Percentiles rank a stretch among this genome's conserved stretches.
These are phyloP conservation scores for Istiophorus platypterus DNA, from an alignment of 2,113 vertebrate genomes.

Conservation along the genomic window DNA sequence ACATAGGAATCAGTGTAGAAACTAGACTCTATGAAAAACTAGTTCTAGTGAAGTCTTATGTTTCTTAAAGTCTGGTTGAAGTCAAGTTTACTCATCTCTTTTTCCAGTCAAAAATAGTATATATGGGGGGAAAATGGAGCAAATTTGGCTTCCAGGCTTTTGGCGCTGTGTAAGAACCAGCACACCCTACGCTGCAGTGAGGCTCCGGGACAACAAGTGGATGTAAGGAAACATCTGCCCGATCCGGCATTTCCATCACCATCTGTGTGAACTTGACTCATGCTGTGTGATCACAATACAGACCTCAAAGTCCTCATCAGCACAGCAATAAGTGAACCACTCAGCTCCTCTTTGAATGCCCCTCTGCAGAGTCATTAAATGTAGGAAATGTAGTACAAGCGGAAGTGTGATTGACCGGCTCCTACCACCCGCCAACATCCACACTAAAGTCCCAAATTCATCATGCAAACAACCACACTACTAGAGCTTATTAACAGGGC, in stretches of 20 bases:
- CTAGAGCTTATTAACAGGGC: constrained; percentile 73
- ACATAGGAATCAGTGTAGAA: too few species aligned
- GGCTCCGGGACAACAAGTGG: too few species aligned
- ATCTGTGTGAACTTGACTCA: background rate
- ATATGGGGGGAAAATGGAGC: background rate
- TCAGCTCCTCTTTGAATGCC: background rate
- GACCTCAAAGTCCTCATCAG: background rate
- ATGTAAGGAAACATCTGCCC: too few species aligned
- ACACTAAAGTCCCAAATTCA: constrained; percentile 38
- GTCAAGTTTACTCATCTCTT: too few species aligned
- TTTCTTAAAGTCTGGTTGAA: too few species aligned
- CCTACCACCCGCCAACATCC: constrained; percentile 45
- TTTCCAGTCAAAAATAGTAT: too few species aligned
- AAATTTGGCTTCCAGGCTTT: too few species aligned
- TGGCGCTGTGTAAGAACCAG: background rate
- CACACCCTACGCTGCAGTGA: background rate
- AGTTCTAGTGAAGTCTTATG: too few species aligned
- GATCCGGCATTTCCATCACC: background rate
- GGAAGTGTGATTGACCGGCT: constrained; percentile 52
- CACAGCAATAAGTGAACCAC: background rate
- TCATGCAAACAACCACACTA: constrained; percentile 51
- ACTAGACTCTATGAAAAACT: too few species aligned
- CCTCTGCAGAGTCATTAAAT: constrained; percentile 1
- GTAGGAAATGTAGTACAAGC: constrained; percentile 31
- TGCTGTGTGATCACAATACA: background rate